These are phyloP conservation scores for Gymnosoma rotundatum DNA, from an alignment of 2,888 invertebrate genomes.

Conservation along the genomic window DNA sequence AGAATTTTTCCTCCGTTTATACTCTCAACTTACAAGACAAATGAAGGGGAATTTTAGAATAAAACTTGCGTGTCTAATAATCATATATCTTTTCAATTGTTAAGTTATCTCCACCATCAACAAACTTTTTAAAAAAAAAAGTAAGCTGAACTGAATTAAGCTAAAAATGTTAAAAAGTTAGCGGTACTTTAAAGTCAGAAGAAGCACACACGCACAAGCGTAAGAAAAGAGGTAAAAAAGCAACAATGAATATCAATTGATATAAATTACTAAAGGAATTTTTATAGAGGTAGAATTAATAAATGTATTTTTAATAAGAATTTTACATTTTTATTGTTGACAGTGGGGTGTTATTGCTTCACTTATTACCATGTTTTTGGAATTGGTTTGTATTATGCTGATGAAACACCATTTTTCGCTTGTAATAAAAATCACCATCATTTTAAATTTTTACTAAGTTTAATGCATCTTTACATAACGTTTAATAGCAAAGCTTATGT, in stretches of 20 bases:
- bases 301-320: neutral
- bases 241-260: slow-evolving; percentile 57
- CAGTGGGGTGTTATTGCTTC: too few species aligned
- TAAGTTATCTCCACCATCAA: slow-evolving; percentile 48
- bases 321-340: too few species aligned
- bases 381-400: too few species aligned
- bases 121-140: slow-evolving; percentile 8
- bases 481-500: too few species aligned
- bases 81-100: slow-evolving; percentile 57
- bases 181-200: slow-evolving; percentile 23
- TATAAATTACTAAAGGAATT: slow-evolving; percentile 50
- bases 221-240: slow-evolving; percentile 40
- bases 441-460: too few species aligned
- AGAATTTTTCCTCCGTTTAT: slow-evolving; percentile 9
- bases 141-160: slow-evolving; percentile 36
- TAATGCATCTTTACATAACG: too few species aligned
- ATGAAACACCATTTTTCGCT: too few species aligned
- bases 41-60: slow-evolving; percentile 1
- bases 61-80: slow-evolving; percentile 65
- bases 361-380: too few species aligned
- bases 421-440: too few species aligned
- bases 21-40: slow-evolving; percentile 4
- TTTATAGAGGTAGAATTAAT: slow-evolving; percentile 63
- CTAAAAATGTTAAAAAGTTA: slow-evolving; percentile 32
- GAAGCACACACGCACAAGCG: neutral